Conservation (phyloP, 2,797 vertebrate species). For the Avahi laniger region DNA sequence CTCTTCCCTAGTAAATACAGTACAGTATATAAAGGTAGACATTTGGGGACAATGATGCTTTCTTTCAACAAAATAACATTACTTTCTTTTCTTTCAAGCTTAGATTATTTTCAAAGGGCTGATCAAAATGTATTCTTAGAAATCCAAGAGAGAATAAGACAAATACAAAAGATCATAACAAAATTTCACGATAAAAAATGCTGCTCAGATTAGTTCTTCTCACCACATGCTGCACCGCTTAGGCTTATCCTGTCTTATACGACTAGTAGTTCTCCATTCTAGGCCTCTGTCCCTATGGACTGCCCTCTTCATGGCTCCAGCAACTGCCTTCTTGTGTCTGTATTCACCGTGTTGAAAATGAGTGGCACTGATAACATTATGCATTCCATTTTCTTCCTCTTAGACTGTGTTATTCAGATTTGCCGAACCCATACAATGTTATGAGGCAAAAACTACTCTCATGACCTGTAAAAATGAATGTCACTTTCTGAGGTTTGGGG, state of each 20-base stretch:
- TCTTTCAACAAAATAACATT: neutral
- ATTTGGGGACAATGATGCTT: neutral
- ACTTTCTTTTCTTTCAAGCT: neutral
- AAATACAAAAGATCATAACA: neutral
- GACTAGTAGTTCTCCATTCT: neutral
- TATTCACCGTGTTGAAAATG: neutral
- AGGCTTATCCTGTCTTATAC: neutral
- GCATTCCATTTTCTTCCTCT: slow-evolving; percentile 48
- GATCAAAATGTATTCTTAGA: neutral
- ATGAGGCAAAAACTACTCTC: slow-evolving; percentile 46
- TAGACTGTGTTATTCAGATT: slow-evolving; percentile 37
- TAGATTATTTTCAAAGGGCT: slow-evolving; percentile 22
- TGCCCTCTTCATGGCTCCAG: neutral
- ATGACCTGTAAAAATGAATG: slow-evolving; percentile 51
- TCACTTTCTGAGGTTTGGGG: neutral
- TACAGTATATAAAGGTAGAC: neutral
- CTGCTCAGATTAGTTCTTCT: neutral
- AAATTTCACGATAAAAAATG: slow-evolving; percentile 45
- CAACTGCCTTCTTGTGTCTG: neutral
- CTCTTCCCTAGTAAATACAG: neutral
- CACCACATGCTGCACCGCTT: neutral
- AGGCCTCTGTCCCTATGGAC: neutral
- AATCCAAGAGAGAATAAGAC: neutral
- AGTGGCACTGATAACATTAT: neutral
- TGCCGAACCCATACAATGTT: neutral